Evolutionary conservation across 1,140 invertebrate species (phyloP).

Genomic region (Protaetia brevitarsis): DNA sequence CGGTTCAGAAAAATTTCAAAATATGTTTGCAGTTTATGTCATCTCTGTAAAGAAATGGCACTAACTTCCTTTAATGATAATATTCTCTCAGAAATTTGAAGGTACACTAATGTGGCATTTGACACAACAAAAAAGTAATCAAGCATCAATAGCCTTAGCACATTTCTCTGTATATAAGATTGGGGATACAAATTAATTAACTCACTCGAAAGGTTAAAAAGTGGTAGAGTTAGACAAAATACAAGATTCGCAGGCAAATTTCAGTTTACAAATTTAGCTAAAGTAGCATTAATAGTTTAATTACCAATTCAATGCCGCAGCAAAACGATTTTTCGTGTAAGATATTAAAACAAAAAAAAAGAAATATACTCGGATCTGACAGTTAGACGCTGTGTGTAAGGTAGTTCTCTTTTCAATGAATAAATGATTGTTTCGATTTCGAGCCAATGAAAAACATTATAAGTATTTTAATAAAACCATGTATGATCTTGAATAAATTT

Average conservation of each 20-base stretch:
- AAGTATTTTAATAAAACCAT: too few species aligned
- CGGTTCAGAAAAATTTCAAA: neutral
- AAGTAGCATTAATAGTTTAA: slow-evolving; percentile 25
- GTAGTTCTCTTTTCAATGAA: too few species aligned
- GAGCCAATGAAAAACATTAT: too few species aligned
- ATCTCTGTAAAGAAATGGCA: neutral
- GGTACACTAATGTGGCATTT: neutral
- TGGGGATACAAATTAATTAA: neutral
- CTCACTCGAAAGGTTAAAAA: neutral
- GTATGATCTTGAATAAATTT: too few species aligned
- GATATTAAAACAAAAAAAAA: too few species aligned
- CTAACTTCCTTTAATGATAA: neutral
- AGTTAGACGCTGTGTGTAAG: too few species aligned
- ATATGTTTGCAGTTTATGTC: neutral
- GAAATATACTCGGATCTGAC: too few species aligned
- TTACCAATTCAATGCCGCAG: neutral
- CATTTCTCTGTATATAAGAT: neutral
- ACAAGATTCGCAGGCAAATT: slow-evolving; percentile 35
- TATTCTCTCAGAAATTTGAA: neutral
- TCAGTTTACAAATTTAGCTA: slow-evolving; percentile 30
- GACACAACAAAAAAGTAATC: neutral
- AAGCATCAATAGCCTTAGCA: neutral
- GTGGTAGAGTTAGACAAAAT: slow-evolving; percentile 33
- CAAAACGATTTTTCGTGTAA: slow-evolving; percentile 2
- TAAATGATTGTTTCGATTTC: too few species aligned